Base-by-base conservation (phyloP, 2,113 vertebrate species). In the Fukomys damarensis region DNA sequence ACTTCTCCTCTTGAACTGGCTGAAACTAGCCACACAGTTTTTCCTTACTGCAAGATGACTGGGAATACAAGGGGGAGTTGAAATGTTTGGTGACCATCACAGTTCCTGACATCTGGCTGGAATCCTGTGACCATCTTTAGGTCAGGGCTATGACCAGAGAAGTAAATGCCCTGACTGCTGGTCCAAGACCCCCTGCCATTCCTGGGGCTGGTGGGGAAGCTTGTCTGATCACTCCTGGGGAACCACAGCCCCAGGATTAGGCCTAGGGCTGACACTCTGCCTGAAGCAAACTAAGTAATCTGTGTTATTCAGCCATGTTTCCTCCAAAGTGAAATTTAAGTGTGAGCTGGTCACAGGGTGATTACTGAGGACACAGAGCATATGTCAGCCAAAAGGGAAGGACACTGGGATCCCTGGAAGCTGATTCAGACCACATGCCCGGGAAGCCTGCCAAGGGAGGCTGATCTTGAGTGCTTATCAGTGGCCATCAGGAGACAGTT, bases 341-440 rank as follows among this genome's bases (percentile, higher is more conserved):
- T 35, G 61, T 86, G 89, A 84, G 61, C 38, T 90, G 86, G 56
- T 94, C 89, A 74, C 26, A 92, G 87, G 24, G 16, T 88, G 59
- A 95, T 93, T 65, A 43, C 63, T 76, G 38, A 91, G 84, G 81
- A 82, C 58, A 79, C 79, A 92, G 43, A 94, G 54, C 20, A 26
- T 91, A 58, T 91, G 82, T 96, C 79, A 80, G 58, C 41, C 91
- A 84, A 89, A 91, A 92, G n/a, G 43, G 93, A 93, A 96, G 91
- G 74, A 88, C 12, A 7, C 10, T 70, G 79, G 80, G 68, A 95
- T 94, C 68, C 38, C 68, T 84, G 46, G 41, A 89, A 91, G 52
- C n/a, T 61, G 63, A 86, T 52, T 96, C 87, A 93, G 82, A 80
- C 85, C 74, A 38, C 65, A 84, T 70, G 72, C 26, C 79, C 86